Evolutionary conservation across 2,797 vertebrate species (phyloP).

Genomic region (Pangasius sanitwongsei): DNA sequence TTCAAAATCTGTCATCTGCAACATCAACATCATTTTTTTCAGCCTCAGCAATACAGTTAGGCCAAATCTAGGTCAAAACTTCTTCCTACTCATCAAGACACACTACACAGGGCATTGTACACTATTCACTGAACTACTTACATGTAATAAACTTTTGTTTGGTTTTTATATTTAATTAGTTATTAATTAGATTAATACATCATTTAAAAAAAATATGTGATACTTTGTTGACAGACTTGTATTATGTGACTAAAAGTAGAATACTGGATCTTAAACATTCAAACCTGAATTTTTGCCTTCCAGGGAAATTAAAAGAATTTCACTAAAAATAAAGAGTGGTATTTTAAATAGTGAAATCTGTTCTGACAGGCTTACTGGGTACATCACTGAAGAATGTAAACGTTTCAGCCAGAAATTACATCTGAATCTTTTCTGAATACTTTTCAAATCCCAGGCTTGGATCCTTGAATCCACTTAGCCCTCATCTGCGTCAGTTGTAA

Average conservation of each 20-base stretch:
- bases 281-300: background rate
- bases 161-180: background rate
- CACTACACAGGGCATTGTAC: background rate
- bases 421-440: background rate
- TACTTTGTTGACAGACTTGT: background rate
- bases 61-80: background rate
- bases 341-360: background rate
- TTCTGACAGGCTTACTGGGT: background rate
- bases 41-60: background rate
- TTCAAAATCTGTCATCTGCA: background rate
- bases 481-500: background rate
- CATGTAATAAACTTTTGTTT: background rate
- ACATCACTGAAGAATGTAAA: slow-evolving; percentile 1
- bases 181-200: background rate
- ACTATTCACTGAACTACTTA: background rate
- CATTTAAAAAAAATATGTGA: background rate
- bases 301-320: background rate
- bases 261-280: background rate
- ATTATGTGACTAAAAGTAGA: background rate
- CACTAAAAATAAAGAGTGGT: background rate
- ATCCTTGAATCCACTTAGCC: background rate
- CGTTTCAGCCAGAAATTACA: background rate
- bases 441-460: background rate
- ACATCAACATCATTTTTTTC: background rate
- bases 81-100: background rate